A percentile compares a stretch with the other conserved stretches of the same genome.
Conservation (phyloP, 2,113 vertebrate species). For the Ceyx melanurus region DNA sequence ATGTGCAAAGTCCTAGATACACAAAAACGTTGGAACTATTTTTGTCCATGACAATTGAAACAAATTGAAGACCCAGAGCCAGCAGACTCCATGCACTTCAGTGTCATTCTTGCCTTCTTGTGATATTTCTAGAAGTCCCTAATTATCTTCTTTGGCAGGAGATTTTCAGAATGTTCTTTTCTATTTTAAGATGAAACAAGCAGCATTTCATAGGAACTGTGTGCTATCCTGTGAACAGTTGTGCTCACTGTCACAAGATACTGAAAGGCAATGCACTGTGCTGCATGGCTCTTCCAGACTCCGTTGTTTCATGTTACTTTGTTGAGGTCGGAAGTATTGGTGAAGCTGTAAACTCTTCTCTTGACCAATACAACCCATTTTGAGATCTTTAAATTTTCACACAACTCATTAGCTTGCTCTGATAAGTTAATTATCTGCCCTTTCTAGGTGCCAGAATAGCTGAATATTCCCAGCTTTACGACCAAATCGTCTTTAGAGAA, state of each 20-base stretch:
- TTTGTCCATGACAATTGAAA: background rate
- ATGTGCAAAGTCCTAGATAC: background rate
- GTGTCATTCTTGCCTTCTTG: background rate
- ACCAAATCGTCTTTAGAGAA: slow-evolving; percentile 91
- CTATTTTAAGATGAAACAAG: background rate
- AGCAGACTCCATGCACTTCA: background rate
- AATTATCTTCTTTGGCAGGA: background rate
- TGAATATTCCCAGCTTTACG: slow-evolving; percentile 96
- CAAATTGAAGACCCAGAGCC: background rate
- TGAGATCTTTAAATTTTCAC: background rate
- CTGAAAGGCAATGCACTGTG: background rate
- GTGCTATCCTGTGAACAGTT: background rate
- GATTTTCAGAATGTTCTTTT: slow-evolving; percentile 20
- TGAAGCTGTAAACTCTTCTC: background rate
- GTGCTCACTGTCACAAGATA: background rate
- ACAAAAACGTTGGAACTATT: background rate
- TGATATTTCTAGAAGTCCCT: background rate
- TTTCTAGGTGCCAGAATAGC: slow-evolving; percentile 93
- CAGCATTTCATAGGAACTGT: background rate
- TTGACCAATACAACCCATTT: fast-evolving
- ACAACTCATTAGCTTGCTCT: background rate
- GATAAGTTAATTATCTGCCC: slow-evolving; percentile 1
- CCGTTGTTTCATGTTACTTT: background rate
- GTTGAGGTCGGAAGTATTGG: background rate
- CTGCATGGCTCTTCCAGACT: background rate